Evolutionary conservation across 2,888 invertebrate species (phyloP), one percentile per base, ranked within the genome.

Genomic region (Chrysotoxum bicinctum): DNA sequence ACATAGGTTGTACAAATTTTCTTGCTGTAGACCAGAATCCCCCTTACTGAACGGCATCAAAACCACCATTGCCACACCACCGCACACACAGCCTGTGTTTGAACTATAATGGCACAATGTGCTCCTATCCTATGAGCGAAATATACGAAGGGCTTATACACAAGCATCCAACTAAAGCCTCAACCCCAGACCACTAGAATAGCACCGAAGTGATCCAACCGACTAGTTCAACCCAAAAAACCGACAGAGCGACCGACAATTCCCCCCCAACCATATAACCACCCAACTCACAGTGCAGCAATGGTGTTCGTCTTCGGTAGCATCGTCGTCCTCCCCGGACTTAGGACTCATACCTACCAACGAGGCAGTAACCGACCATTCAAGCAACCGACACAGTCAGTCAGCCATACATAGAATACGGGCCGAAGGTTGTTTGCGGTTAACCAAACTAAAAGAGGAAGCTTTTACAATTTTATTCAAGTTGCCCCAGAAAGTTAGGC

Each of bases 401-500:
- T 81, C 62, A 80, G 72, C 76, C 76, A 64, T 76, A 56, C 37
- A 76, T 66, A 45, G 66, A 66, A 66, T 66, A 52, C 54, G 52
- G 60, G 80, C 75, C 73, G 79, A 85, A 85, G 80, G 81, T 73
- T 81, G 85, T 81, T 81, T 85, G 85, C 76, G 85, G 85, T 62
- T 85, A 81, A 81, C 85, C 85, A 85, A 85, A 85, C 81, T 85
- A 85, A 85, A 81, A 85, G 85, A 85, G 85, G 81, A 85, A 85
- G 80, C 85, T 81, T 85, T 85, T 85, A 85, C 85, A 85, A 81
- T 85, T 85, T 85, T 76, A 85, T 85, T 85, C 81, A 81, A 80
- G 79, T 84, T 80, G 72, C 50, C 75, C 75, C 62, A 76, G 75
- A 72, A 60, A 26, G 68, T 45, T 45, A 56, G 66, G n/a, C 37